These are phyloP conservation scores for Orchesellides sinensis DNA, from an alignment of 2,888 invertebrate genomes.

Conservation along the genomic window DNA sequence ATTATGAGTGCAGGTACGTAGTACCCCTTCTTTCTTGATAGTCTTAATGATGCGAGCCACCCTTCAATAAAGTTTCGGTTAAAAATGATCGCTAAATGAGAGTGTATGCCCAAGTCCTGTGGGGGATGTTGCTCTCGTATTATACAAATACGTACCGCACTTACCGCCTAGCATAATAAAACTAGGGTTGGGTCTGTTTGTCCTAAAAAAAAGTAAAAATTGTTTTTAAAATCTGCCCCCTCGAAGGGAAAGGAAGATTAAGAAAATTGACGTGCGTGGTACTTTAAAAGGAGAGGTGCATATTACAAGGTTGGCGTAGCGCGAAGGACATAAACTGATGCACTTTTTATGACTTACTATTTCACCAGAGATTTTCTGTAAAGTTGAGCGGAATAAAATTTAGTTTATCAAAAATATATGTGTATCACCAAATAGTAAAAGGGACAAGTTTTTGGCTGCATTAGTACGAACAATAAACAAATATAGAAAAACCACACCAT, in stretches of 20 bases:
- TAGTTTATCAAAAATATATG: too few species aligned
- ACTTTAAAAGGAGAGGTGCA: constrained; percentile 24
- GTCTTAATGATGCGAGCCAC: constrained; percentile 47
- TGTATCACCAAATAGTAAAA: too few species aligned
- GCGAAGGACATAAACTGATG: not conserved
- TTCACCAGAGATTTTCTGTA: too few species aligned
- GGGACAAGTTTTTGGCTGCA: too few species aligned
- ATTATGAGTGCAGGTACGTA: too few species aligned
- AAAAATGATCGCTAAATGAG: constrained; percentile 27
- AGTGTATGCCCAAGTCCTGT: not conserved
- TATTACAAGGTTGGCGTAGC: not conserved
- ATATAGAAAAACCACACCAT: too few species aligned
- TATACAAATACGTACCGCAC: constrained; percentile 15
- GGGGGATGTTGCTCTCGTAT: constrained; percentile 40
- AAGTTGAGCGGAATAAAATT: too few species aligned
- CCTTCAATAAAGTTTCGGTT: too few species aligned
- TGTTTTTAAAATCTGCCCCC: constrained; percentile 21
- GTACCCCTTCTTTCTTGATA: too few species aligned
- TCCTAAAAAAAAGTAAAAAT: constrained; percentile 48
- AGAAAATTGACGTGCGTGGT: constrained; percentile 10
- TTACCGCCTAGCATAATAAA: constrained; percentile 29
- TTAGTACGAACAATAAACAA: too few species aligned
- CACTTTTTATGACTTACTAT: not conserved
- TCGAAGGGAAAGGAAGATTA: constrained; percentile 17
- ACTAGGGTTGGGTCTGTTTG: constrained; percentile 35